Conservation (phyloP, 2,888 invertebrate species). For the Antheraea yamamai region DNA sequence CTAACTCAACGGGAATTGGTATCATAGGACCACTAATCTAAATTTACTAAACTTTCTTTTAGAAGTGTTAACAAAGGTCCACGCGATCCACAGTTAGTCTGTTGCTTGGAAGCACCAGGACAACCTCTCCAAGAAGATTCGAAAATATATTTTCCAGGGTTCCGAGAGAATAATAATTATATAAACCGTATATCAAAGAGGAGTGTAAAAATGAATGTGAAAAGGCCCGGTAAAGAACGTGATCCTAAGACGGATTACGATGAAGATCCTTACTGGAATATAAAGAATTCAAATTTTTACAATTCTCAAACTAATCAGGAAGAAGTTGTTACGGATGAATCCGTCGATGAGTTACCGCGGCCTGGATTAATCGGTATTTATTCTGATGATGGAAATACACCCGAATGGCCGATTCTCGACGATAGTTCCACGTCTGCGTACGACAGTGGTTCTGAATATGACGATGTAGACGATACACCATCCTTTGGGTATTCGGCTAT, state of each 20-base stretch:
- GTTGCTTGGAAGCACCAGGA: constrained; percentile 29
- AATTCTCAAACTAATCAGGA: constrained; percentile 40
- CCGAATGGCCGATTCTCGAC: constrained; percentile 20
- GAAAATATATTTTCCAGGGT: constrained; percentile 4
- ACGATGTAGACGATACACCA: constrained; percentile 43
- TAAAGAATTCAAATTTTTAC: constrained; percentile 58
- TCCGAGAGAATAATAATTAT: constrained; percentile 4
- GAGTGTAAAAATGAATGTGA: constrained; percentile 40
- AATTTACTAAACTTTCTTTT: constrained; percentile 2
- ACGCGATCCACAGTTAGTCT: constrained; percentile 26
- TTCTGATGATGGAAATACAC: constrained; percentile 54
- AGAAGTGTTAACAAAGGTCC: constrained; percentile 12
- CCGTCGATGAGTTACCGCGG: constrained; percentile 62
- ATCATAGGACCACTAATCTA: background rate
- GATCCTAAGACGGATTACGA: constrained; percentile 45
- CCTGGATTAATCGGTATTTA: constrained; percentile 70
- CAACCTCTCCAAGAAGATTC: constrained; percentile 1
- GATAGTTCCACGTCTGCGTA: constrained; percentile 43
- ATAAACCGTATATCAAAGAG: constrained; percentile 29
- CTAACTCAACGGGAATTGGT: background rate
- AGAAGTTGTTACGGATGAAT: constrained; percentile 57
- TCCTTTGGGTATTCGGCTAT: constrained; percentile 64
- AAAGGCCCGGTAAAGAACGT: constrained; percentile 35
- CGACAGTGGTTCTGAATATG: constrained; percentile 34
- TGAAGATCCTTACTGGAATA: constrained; percentile 71